These are phyloP conservation scores for Phainopepla nitens DNA, from an alignment of 2,113 vertebrate genomes.

Conservation along the genomic window DNA sequence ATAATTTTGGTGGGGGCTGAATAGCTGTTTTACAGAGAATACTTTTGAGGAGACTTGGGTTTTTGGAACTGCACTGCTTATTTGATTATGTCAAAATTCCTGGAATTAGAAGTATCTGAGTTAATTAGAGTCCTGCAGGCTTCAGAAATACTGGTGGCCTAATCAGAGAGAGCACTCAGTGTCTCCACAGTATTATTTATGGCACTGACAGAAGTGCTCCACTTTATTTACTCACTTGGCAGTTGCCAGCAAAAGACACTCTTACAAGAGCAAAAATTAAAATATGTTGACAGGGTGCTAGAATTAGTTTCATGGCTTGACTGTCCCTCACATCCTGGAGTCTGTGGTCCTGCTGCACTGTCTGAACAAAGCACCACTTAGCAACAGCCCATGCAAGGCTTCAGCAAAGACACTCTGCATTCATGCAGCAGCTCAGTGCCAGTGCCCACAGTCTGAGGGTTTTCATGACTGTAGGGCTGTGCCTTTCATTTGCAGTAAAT, in stretches of 20 bases:
- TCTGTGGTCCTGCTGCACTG: fast-evolving
- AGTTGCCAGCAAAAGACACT: background rate
- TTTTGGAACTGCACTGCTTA: background rate
- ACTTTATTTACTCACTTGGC: background rate
- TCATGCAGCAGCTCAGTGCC: background rate
- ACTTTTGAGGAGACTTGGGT: background rate
- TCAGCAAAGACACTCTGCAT: background rate
- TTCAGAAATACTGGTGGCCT: background rate
- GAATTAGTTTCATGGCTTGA: background rate
- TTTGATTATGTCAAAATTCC: background rate
- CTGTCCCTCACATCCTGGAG: background rate
- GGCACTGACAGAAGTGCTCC: background rate
- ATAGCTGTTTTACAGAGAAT: background rate
- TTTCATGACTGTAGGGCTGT: background rate
- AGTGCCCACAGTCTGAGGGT: fast-evolving
- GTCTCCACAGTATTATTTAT: background rate
- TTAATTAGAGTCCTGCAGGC: background rate
- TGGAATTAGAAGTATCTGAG: background rate
- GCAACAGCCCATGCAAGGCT: background rate
- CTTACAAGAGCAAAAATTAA: background rate
- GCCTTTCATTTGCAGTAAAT: background rate
- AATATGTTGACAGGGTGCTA: background rate
- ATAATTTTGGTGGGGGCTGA: background rate
- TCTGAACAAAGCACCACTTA: background rate
- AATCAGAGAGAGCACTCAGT: background rate